These are phyloP conservation scores for Calliphora vicina DNA, from an alignment of 1,140 invertebrate species.

Conservation along the genomic window DNA sequence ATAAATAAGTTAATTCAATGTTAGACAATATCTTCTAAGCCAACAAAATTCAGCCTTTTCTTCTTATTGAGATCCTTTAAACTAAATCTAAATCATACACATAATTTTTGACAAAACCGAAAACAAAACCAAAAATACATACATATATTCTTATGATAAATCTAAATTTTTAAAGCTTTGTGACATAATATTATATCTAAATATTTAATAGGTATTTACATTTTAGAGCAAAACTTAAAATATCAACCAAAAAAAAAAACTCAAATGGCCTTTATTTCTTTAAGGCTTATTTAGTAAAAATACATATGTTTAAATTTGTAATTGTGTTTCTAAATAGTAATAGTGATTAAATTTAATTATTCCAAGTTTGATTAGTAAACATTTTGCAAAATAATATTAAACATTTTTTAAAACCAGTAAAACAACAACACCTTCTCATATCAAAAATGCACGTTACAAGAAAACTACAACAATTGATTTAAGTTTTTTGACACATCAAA, in stretches of 20 bases:
- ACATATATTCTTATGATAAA: slow-evolving; percentile 41
- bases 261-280: neutral
- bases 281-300: neutral
- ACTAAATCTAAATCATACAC: neutral
- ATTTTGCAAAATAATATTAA: neutral
- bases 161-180: slow-evolving; percentile 8
- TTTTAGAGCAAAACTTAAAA: neutral
- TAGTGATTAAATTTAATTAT: neutral
- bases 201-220: neutral
- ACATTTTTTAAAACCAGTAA: neutral
- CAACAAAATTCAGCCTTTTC: neutral
- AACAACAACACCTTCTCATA: neutral
- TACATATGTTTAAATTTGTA: neutral
- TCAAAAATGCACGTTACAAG: neutral
- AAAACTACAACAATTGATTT: neutral
- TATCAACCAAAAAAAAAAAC: neutral
- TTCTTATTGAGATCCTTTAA: neutral
- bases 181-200: slow-evolving; percentile 1
- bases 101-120: neutral
- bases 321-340: neutral
- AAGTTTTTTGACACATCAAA: neutral
- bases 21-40: neutral
- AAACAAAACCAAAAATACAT: neutral
- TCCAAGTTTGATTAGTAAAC: neutral
- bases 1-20: slow-evolving; percentile 47